Percentiles rank a stretch among this genome's conserved stretches.
phyloP scores from a whole-genome alignment of 2,888 invertebrate species.

The Margaritifera margaritifera region DNA sequence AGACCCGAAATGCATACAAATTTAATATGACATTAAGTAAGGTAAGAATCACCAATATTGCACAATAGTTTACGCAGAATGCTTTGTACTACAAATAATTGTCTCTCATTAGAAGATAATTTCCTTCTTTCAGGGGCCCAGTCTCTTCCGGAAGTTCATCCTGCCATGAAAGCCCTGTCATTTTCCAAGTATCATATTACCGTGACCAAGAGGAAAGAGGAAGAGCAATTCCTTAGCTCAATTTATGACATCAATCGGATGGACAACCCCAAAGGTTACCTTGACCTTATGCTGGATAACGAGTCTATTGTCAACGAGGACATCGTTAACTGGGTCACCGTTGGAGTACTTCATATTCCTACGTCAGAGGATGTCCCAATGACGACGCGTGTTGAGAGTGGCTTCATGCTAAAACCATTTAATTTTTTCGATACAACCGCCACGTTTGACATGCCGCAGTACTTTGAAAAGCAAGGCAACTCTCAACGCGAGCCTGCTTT shows the following conservation, averaged over 20 bases:
- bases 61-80: too few relatives aligned
- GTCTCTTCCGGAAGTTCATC: conserved; percentile 5
- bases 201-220: conserved; percentile 17
- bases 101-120: too few relatives aligned
- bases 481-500: conserved; percentile 26
- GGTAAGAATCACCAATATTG: too few relatives aligned
- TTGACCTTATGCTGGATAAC: conserved; percentile 36
- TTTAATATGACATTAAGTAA: too few relatives aligned
- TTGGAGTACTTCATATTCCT: conserved; percentile 53
- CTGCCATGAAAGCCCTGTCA: conserved; percentile 14
- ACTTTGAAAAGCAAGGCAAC: conserved; percentile 24
- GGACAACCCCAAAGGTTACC: conserved; percentile 29
- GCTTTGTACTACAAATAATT: too few relatives aligned
- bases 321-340: conserved; percentile 48
- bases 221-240: conserved; percentile 17
- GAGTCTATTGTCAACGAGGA: conserved; percentile 48
- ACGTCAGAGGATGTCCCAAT: conserved; percentile 53
- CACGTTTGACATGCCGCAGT: conserved; percentile 47
- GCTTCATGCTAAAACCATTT: conserved; percentile 46
- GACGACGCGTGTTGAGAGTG: conserved; percentile 46
- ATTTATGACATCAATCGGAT: conserved; percentile 35
- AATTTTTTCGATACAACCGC: conserved; percentile 53
- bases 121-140: not conserved
- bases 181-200: conserved; percentile 19
- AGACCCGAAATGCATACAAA: too few relatives aligned